Evolutionary conservation across 2,888 invertebrate species (phyloP).

Genomic region (Microctonus hyperodae): DNA sequence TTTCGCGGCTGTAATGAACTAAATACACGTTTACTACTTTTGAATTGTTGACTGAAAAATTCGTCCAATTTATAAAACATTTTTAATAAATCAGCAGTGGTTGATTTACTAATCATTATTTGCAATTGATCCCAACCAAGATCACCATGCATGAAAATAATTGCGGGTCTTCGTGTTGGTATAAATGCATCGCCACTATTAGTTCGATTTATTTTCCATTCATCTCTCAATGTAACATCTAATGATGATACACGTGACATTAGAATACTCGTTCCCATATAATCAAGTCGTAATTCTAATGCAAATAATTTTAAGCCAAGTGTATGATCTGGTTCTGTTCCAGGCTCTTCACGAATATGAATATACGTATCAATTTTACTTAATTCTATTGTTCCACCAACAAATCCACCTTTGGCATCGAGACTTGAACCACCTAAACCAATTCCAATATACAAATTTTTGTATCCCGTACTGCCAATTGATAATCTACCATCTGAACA

Average conservation of each 20-base stretch:
- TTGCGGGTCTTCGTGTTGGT: constrained; percentile 79
- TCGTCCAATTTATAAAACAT: constrained; percentile 97
- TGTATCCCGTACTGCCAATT: constrained; percentile 93
- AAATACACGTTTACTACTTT: constrained; percentile 92
- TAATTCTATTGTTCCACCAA: constrained; percentile 93
- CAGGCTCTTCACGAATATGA: constrained; percentile 88
- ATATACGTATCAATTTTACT: constrained; percentile 87
- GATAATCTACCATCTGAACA: constrained; percentile 90
- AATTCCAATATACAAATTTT: constrained; percentile 89
- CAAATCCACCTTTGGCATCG: constrained; percentile 97
- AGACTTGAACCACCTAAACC: constrained; percentile 89
- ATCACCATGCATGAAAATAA: constrained; percentile 91
- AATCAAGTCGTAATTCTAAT: constrained; percentile 90
- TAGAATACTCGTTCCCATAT: constrained; percentile 97
- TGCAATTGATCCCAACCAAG: constrained; percentile 96
- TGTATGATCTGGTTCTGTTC: constrained; percentile 88
- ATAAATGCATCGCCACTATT: constrained; percentile 66
- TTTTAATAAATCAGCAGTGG: constrained; percentile 94
- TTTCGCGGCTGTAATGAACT: constrained; percentile 72
- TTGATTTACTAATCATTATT: constrained; percentile 95
- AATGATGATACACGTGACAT: constrained; percentile 89
- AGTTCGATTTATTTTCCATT: constrained; percentile 78
- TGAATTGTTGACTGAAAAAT: constrained; percentile 98
- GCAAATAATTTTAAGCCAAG: constrained; percentile 83
- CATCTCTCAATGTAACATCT: constrained; percentile 82